Conservation (phyloP, 2,113 vertebrate genomes). For the Labrus mixtus region DNA sequence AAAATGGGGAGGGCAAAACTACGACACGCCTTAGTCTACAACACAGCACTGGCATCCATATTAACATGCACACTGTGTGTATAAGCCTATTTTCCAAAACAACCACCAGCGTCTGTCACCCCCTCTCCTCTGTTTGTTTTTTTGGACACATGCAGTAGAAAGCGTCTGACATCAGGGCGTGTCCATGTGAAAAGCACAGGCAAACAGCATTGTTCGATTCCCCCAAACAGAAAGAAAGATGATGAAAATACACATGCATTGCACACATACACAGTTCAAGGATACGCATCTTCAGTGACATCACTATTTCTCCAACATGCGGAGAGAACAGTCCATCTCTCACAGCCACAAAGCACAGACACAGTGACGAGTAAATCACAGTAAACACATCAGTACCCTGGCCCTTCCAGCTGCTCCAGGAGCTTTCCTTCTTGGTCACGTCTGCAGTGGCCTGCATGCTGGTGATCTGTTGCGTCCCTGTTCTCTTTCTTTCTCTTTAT, state of each 20-base stretch:
- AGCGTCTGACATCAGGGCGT: constrained; percentile 60
- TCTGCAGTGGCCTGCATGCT: constrained; percentile 95
- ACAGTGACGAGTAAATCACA: constrained; percentile 42
- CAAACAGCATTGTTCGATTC: constrained; percentile 30
- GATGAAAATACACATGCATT: constrained; percentile 48
- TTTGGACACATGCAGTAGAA: constrained; percentile 39
- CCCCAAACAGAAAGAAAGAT: constrained; percentile 6
- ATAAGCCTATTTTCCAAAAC: constrained; percentile 38
- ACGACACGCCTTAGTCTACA: constrained; percentile 52
- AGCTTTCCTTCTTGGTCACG: constrained; percentile 94
- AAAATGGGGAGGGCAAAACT: constrained; percentile 57
- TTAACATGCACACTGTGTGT: constrained; percentile 34
- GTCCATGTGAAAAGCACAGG: constrained; percentile 46
- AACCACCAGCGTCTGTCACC: constrained; percentile 32
- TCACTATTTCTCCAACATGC: constrained; percentile 49
- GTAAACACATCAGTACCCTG: constrained; percentile 88
- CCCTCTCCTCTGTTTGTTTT: constrained; percentile 3
- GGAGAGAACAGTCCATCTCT: constrained; percentile 16
- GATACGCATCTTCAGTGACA: neutral
- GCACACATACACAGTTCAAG: constrained; percentile 44
- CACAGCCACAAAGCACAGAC: constrained; percentile 41
- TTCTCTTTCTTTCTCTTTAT: constrained; percentile 58
- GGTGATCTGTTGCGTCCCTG: constrained; percentile 72
- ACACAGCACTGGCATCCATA: constrained; percentile 36
- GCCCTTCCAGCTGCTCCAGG: constrained; percentile 97